A percentile compares a stretch with the other conserved stretches of the same genome.
Conservation (phyloP, 2,888 invertebrate species). For the Cordylochernes scorpioides region DNA sequence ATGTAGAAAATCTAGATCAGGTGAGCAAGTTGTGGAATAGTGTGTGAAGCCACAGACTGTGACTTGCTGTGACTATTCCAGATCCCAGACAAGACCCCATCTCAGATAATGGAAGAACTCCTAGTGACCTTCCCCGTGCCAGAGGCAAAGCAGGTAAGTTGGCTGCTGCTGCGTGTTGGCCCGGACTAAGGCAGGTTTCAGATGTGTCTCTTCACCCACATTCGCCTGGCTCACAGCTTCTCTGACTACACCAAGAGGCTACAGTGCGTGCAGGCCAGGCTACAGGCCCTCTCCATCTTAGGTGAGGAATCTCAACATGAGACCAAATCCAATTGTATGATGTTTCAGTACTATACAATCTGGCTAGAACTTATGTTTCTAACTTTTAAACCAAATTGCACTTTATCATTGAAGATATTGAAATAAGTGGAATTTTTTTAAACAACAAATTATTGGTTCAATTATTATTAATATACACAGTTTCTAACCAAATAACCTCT, state of each 20-base stretch:
- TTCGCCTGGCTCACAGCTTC: constrained; percentile 53
- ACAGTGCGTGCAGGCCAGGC: constrained; percentile 51
- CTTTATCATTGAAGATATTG: no score
- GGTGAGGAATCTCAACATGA: constrained; percentile 20
- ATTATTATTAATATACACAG: no score
- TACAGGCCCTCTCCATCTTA: constrained; percentile 52
- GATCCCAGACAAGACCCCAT: constrained; percentile 30
- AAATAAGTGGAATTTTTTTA: no score
- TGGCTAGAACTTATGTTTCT: no score
- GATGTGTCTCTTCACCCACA: constrained; percentile 50
- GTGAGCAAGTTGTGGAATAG: constrained; percentile 19
- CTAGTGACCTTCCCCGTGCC: constrained; percentile 35
- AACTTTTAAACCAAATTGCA: no score
- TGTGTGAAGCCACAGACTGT: no score
- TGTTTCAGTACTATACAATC: no score
- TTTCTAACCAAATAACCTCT: no score
- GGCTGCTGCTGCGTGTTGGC: constrained; percentile 2
- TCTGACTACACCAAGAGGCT: constrained; percentile 41
- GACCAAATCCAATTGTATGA: no score
- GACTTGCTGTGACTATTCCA: constrained; percentile 4
- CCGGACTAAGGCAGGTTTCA: constrained; percentile 19
- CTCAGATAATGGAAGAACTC: constrained; percentile 42
- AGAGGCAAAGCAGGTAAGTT: constrained; percentile 35
- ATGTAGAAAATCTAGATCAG: constrained; percentile 39
- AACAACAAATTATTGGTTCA: no score